Evolutionary conservation across 2,113 vertebrate species (phyloP).

Genomic region (Lonchura striata): DNA sequence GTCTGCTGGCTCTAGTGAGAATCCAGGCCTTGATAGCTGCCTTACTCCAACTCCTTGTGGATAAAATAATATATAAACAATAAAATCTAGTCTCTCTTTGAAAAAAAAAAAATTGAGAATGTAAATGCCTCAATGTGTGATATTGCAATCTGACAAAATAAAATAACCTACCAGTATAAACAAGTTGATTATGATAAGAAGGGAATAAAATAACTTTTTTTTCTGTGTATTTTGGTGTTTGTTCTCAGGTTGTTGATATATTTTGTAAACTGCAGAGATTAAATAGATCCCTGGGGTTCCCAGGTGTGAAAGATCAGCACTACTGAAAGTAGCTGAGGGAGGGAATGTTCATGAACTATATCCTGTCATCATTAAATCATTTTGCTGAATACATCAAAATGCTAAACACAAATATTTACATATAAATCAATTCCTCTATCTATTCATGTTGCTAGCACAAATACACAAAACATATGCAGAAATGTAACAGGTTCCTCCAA

Average conservation of each 20-base stretch:
- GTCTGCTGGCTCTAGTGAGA: not conserved
- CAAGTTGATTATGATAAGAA: not conserved
- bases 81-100: not conserved
- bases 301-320: constrained; percentile 17
- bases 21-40: not conserved
- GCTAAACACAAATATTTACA: constrained; percentile 29
- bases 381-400: not conserved
- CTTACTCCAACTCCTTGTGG: not conserved
- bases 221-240: not conserved
- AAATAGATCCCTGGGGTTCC: constrained; percentile 9
- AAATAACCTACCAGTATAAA: not conserved
- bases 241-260: not conserved
- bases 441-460: not conserved
- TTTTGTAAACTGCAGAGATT: constrained; percentile 15
- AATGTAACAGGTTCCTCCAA: not conserved
- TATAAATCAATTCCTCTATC: not conserved
- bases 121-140: not conserved
- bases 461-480: not conserved
- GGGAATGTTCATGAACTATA: not conserved
- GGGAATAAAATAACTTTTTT: not conserved
- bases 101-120: not conserved
- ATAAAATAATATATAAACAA: not conserved
- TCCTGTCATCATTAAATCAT: constrained; percentile 10
- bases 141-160: not conserved
- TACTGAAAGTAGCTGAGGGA: not conserved